These are phyloP conservation scores for Mya arenaria DNA, from an alignment of 1,140 invertebrate genomes.

Conservation along the genomic window DNA sequence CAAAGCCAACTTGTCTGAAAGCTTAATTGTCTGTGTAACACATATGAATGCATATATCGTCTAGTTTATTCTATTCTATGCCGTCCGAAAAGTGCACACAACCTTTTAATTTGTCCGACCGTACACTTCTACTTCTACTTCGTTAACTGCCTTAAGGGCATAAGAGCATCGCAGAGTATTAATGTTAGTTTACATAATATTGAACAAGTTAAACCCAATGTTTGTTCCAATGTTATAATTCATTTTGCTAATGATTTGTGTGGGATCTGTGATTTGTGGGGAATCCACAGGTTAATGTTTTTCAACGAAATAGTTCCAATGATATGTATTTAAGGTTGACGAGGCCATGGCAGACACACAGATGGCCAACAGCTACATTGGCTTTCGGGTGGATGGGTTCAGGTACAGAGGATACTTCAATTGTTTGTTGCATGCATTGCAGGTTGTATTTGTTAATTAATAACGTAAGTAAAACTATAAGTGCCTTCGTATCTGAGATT, in stretches of 20 bases:
- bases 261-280: background rate
- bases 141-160: no score
- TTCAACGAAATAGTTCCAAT: background rate
- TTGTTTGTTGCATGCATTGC: background rate
- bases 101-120: no score
- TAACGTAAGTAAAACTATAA: background rate
- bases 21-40: no score
- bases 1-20: no score
- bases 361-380: background rate
- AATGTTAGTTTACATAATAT: background rate
- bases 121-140: no score
- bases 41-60: no score
- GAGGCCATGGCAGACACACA: background rate
- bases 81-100: no score
- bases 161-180: no score
- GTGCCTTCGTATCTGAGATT: background rate
- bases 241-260: background rate
- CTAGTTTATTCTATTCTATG: no score
- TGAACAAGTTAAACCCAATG: background rate
- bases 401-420: background rate
- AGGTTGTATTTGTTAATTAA: background rate
- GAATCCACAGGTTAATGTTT: background rate
- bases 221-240: background rate
- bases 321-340: slow-evolving; percentile 2
- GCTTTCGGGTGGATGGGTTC: background rate